phyloP scores from a whole-genome alignment of 2,113 vertebrate species.

The Struthidea cinerea region DNA sequence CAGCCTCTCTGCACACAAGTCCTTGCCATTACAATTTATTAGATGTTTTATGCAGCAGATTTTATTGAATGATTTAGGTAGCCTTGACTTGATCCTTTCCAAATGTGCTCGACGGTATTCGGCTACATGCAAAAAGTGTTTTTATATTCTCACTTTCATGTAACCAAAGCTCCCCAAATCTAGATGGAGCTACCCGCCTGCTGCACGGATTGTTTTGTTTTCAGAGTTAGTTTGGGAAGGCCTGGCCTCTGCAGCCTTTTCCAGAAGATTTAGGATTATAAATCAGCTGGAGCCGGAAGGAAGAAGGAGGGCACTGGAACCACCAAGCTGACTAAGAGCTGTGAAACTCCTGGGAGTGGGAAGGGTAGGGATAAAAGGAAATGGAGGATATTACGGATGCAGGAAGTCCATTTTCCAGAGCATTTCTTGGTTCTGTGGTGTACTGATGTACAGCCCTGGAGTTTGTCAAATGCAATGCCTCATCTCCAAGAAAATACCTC shows the following conservation, averaged over 20 bases:
- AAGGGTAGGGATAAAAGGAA: constrained; percentile 67
- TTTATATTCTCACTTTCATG: constrained; percentile 19
- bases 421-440: constrained; percentile 33
- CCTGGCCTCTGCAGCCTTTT: background rate
- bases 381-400: constrained; percentile 29
- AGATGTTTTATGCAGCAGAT: constrained; percentile 32
- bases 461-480: constrained; percentile 57
- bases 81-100: constrained; percentile 45
- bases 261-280: constrained; percentile 13
- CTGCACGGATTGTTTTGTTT: background rate
- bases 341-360: constrained; percentile 48
- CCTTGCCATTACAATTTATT: constrained; percentile 29
- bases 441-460: constrained; percentile 56
- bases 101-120: constrained; percentile 2
- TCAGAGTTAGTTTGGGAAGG: background rate
- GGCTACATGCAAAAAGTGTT: background rate
- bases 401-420: constrained; percentile 71
- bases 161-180: constrained; percentile 20
- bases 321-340: constrained; percentile 48
- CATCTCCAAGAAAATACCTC: background rate
- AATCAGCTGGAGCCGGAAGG: constrained; percentile 5
- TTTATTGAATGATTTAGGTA: constrained; percentile 51
- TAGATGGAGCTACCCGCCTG: background rate
- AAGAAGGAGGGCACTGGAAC: constrained; percentile 50
- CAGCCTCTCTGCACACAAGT: constrained; percentile 8